Percentiles rank a stretch among this genome's conserved stretches.
Evolutionary conservation across 1,140 invertebrate genomes (phyloP).

Genomic region (Drosophila oshimai): DNA sequence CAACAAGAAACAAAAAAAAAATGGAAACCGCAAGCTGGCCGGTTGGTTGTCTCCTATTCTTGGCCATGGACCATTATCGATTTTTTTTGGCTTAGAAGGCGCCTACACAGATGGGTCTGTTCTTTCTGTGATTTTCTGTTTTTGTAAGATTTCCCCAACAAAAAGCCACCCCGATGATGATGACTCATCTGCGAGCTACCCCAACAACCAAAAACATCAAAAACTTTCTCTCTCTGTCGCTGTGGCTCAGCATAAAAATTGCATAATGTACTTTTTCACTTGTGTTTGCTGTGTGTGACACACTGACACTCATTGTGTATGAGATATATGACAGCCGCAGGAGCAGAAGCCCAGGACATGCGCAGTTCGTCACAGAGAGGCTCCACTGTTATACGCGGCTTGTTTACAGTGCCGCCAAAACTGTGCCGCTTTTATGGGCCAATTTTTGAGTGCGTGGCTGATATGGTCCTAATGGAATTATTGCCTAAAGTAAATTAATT

Average conservation of each 20-base stretch:
- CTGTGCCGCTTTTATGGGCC: constrained; percentile 2
- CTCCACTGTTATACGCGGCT: constrained; percentile 63
- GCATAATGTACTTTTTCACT: constrained; percentile 60
- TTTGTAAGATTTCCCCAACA: not conserved
- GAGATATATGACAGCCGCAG: constrained; percentile 32
- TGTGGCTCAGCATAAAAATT: constrained; percentile 65
- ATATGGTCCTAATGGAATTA: constrained; percentile 42
- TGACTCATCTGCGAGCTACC: constrained; percentile 36
- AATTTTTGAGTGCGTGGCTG: constrained; percentile 43
- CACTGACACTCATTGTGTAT: constrained; percentile 69
- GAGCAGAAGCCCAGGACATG: constrained; percentile 12
- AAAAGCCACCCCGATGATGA: not conserved
- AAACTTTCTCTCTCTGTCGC: constrained; percentile 60
- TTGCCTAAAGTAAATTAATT: constrained; percentile 45
- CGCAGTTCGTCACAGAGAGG: constrained; percentile 27
- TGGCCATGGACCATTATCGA: constrained; percentile 41
- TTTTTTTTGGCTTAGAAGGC: constrained; percentile 10
- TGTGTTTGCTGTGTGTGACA: constrained; percentile 40
- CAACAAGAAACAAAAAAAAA: constrained; percentile 54
- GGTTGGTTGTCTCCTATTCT: constrained; percentile 13
- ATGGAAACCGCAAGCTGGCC: constrained; percentile 4
- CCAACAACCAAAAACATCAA: constrained; percentile 8
- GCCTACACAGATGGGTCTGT: not conserved
- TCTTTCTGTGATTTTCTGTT: not conserved
- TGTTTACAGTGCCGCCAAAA: constrained; percentile 66